A percentile compares a stretch with the other conserved stretches of the same genome.
phyloP scores from a whole-genome alignment of 2,888 invertebrate species.

The Neria commutata region DNA sequence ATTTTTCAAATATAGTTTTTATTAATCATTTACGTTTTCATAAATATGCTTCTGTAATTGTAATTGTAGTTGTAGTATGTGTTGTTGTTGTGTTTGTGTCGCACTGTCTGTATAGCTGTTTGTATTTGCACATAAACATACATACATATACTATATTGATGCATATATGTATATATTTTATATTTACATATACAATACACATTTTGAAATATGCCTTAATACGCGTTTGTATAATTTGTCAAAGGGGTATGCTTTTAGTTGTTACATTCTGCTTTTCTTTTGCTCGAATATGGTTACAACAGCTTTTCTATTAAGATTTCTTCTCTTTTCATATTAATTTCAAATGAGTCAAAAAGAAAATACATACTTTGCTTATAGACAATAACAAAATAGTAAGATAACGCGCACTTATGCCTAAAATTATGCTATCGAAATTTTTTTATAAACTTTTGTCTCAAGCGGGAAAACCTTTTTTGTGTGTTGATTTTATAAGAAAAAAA shows the following conservation, averaged over 20 bases:
- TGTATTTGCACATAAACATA: constrained; percentile 5
- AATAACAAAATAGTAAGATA: too few relatives aligned
- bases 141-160: constrained; percentile 3
- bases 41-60: constrained; percentile 23
- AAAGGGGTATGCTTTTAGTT: background rate
- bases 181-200: background rate
- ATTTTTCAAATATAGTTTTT: constrained; percentile 18
- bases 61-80: constrained; percentile 6
- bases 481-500: too few relatives aligned
- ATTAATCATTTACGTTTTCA: constrained; percentile 19
- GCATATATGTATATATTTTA: constrained; percentile 17
- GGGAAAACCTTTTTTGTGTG: too few relatives aligned
- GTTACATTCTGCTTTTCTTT: too few relatives aligned
- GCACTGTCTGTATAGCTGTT: background rate
- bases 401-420: too few relatives aligned
- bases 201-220: background rate
- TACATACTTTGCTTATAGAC: too few relatives aligned
- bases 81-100: background rate
- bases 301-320: background rate
- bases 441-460: too few relatives aligned
- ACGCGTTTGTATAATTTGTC: too few relatives aligned
- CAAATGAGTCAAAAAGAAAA: too few relatives aligned
- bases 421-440: too few relatives aligned
- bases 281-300: background rate
- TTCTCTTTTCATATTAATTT: background rate